These are phyloP conservation scores for Aplysina aerophoba DNA, from an alignment of 37 sponge, comb jelly and placozoan species.

Conservation along the genomic window DNA sequence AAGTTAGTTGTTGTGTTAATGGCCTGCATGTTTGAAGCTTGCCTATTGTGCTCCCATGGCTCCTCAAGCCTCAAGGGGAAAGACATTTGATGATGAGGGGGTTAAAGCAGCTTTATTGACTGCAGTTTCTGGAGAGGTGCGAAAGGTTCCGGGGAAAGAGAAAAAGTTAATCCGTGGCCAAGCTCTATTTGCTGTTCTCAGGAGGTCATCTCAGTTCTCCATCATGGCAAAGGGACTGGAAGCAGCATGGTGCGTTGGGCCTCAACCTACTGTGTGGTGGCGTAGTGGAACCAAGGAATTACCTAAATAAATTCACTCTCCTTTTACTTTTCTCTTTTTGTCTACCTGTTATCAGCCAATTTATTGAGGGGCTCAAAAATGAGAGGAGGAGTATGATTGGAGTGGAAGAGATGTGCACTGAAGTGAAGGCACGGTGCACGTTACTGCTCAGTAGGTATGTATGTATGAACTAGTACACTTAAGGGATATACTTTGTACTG, in stretches of 20 bases:
- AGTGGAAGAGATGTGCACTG: constrained; percentile 4
- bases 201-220: background rate
- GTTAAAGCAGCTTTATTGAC: too few relatives aligned
- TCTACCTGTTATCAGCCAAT: background rate
- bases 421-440: constrained; percentile 12
- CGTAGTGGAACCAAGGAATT: too few relatives aligned
- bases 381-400: background rate
- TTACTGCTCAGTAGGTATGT: background rate
- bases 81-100: too few relatives aligned
- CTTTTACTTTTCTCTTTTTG: too few relatives aligned
- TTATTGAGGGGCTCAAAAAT: background rate
- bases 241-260: constrained; percentile 23
- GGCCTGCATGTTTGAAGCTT: too few relatives aligned
- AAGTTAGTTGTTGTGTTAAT: too few relatives aligned
- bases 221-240: background rate
- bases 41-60: too few relatives aligned
- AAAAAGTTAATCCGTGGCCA: background rate
- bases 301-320: too few relatives aligned
- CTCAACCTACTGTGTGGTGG: too few relatives aligned
- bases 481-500: background rate
- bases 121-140: constrained; percentile 2
- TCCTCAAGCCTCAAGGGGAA: too few relatives aligned
- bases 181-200: background rate
- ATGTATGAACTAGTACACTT: background rate
- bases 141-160: background rate